phyloP scores from a whole-genome alignment of 2,888 invertebrate genomes.

The Halocaridina rubra region DNA sequence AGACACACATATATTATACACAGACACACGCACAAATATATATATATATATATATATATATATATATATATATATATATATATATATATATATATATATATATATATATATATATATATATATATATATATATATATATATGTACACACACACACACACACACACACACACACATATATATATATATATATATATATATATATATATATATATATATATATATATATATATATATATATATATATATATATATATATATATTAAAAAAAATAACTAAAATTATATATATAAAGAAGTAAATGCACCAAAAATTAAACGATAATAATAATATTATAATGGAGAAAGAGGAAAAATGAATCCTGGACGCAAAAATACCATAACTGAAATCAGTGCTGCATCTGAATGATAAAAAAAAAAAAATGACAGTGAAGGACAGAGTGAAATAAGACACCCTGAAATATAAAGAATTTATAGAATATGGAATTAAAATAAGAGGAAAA shows the following conservation, averaged over 20 bases:
- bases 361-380: too few relatives aligned
- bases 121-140: background rate
- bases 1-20: background rate
- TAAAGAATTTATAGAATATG: too few relatives aligned
- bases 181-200: background rate
- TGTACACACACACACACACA: background rate
- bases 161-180: background rate
- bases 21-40: background rate
- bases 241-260: background rate
- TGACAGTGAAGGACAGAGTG: too few relatives aligned
- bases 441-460: too few relatives aligned
- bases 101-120: background rate
- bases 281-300: background rate
- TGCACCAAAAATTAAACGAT: too few relatives aligned
- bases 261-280: background rate
- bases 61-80: background rate
- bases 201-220: background rate
- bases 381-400: too few relatives aligned
- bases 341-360: too few relatives aligned
- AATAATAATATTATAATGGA: too few relatives aligned
- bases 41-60: background rate
- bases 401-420: too few relatives aligned
- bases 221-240: background rate
- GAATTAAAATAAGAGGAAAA: too few relatives aligned
- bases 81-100: background rate